Evolutionary conservation across 2,888 invertebrate species (phyloP).

Genomic region (Tipula vernalis): DNA sequence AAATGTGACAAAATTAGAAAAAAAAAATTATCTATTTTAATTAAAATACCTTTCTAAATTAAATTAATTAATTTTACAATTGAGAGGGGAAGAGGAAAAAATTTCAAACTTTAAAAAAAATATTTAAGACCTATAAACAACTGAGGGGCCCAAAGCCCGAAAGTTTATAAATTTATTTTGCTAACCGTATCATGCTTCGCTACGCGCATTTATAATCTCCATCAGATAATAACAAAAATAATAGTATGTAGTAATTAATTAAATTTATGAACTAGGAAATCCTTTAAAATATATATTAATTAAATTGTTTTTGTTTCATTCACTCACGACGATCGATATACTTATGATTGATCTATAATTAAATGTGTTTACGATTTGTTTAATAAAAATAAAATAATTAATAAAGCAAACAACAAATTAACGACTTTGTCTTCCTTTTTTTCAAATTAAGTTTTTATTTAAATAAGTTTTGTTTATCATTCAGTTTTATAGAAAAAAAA

Average conservation of each 20-base stretch:
- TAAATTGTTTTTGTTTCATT: neutral
- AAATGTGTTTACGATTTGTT: neutral
- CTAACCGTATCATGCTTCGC: neutral
- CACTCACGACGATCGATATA: neutral
- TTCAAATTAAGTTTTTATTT: conserved; percentile 10
- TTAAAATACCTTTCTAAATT: neutral
- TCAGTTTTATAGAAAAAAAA: neutral
- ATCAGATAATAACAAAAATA: neutral
- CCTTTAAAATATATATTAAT: neutral
- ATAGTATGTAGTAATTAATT: neutral
- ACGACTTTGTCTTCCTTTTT: conserved; percentile 7
- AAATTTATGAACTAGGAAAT: neutral
- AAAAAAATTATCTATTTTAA: neutral
- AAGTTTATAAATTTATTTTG: neutral
- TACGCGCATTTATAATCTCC: neutral
- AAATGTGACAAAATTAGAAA: neutral
- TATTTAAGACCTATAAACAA: neutral
- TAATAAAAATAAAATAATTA: neutral
- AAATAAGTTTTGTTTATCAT: conserved; percentile 9
- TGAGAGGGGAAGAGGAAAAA: neutral
- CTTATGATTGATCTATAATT: neutral
- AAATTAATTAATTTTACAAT: conserved; percentile 1
- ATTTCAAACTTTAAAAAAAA: neutral
- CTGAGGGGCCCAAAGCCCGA: neutral
- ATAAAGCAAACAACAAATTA: conserved; percentile 10